These are phyloP conservation scores for Operophtera brumata DNA, from an alignment of 2,888 invertebrate species.

Conservation along the genomic window DNA sequence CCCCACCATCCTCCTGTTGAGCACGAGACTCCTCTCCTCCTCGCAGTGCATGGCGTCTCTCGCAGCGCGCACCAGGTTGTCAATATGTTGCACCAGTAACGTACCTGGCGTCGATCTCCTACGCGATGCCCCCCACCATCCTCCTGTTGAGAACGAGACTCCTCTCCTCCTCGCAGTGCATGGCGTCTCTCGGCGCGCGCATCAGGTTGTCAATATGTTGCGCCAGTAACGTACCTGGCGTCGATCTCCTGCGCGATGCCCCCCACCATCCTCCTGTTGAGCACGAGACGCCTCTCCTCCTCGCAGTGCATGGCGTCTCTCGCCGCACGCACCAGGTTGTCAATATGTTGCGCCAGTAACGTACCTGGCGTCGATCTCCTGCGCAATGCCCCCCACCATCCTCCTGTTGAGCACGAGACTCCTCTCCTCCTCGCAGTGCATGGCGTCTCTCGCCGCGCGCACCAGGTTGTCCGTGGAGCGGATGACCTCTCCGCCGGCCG, in stretches of 20 bases:
- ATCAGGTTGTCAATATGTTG: too few species aligned
- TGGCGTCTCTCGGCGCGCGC: conserved; percentile 94
- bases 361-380: conserved; percentile 93
- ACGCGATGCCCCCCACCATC: conserved; percentile 98
- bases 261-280: conserved; percentile 96
- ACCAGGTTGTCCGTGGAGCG: conserved; percentile 98
- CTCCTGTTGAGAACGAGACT: conserved; percentile 93
- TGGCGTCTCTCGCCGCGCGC: conserved; percentile 94
- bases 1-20: conserved; percentile 96
- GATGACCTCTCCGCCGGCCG: conserved; percentile 98
- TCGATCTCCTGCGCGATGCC: conserved; percentile 85
- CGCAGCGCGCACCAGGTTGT: conserved; percentile 91
- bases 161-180: conserved; percentile 94
- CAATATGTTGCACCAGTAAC: too few species aligned
- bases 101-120: conserved; percentile 87
- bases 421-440: conserved; percentile 94
- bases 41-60: conserved; percentile 95
- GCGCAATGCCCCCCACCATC: conserved; percentile 98
- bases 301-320: conserved; percentile 95
- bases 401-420: conserved; percentile 93
- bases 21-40: conserved; percentile 93
- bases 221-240: conserved; percentile 60
- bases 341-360: too few species aligned
- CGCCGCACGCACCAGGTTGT: conserved; percentile 95
- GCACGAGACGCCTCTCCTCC: conserved; percentile 93